Base-by-base conservation (phyloP, 2,113 vertebrate species). In the Glareola pratincola region DNA sequence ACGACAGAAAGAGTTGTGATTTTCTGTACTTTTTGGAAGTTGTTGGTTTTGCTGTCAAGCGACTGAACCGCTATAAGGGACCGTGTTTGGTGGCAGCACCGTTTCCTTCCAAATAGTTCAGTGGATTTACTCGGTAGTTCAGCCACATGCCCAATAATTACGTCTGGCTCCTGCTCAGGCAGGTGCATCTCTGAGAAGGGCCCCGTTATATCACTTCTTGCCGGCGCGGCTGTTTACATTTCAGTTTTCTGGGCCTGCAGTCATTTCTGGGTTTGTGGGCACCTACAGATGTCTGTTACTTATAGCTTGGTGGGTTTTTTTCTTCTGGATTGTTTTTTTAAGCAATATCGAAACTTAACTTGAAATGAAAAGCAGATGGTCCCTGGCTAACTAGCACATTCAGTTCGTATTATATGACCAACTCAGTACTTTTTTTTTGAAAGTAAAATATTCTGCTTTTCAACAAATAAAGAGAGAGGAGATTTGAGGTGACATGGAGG, bases 1-100 rank as follows among this genome's bases (percentile, higher is more conserved):
- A 7, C 14, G 4, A 4, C 8, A 50, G 54, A 5, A 57, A 30
- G 0, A 3, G 19, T 2, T 11, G 26, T 50, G 45, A 5, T 27
- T 57, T 43, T 14, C 30, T 43, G 82, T 24, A 41, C 36, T 19
- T n/a, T 36, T 36, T 45, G 56, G 79, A 30, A 14, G 81, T 7
- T 17, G 62, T 29, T 34, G 54, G 27, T 47, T 14, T 24, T 39
- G 62, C 39, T n/a, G 54, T 45, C 3, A 0, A 3, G 57, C 6
- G 62, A 41, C n/a, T 2, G 11, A 4, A 1, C 23, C 18, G 30
- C 57, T 34, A 1, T 2, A 20, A 30, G 37, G 57, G 24, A 43
- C 51, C 14, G 0, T 20, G 14, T 37, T 16, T 5, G 45, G 71
- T 57, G 88, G 63, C 59, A 32, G 32, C 2, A 50, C 39, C 6